Base-by-base conservation (phyloP, 2,888 invertebrate genomes). In the Copidosoma aretas region DNA sequence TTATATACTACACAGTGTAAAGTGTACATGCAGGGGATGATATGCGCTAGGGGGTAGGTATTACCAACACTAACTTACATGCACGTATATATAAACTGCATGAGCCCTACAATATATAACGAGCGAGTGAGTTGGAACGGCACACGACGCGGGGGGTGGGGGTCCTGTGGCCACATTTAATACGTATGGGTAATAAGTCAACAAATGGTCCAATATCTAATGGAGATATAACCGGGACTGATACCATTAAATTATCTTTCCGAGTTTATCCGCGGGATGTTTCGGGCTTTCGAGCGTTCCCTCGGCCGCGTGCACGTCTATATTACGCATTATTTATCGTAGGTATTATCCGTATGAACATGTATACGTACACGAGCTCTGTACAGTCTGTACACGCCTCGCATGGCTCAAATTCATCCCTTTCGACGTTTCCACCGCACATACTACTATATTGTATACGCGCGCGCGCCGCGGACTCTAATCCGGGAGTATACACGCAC, bases 221-320 rank as follows among this genome's bases (percentile, higher is more conserved):
- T 67, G 66, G 66, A 70, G 66, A 70, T 67, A 64, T 64, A 67
- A 64, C 63, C 70, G 66, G 66, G 66, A 70, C 70, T 43, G 63
- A 70, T 70, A 32, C 46, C 66, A 60, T 70, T 61, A 68, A 61
- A 68, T 68, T 61, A 64, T 68, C 64, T 68, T 64, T 32, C 54
- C 54, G 46, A 65, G 65, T 65, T 60, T 65, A 65, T 43, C 64
- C 41, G 53, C 59, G 53, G 68, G 68, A 68, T 64, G 64, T 60
- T 15, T 59, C 60, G 68, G 14, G n/a, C 22, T 46, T 46, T 2
- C 43, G 43, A 46, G 43, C 8, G 15, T 12, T 17, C 43, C n/a
- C n/a, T n/a, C n/a, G n/a, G n/a, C n/a, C n/a, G n/a, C n/a, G n/a
- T n/a, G n/a, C n/a, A 8, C 32, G 32, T 32, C 32, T 32, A 32